These are phyloP conservation scores for Sinopyrophorus schimmeli DNA, from an alignment of 2,888 invertebrate genomes.

Conservation along the genomic window DNA sequence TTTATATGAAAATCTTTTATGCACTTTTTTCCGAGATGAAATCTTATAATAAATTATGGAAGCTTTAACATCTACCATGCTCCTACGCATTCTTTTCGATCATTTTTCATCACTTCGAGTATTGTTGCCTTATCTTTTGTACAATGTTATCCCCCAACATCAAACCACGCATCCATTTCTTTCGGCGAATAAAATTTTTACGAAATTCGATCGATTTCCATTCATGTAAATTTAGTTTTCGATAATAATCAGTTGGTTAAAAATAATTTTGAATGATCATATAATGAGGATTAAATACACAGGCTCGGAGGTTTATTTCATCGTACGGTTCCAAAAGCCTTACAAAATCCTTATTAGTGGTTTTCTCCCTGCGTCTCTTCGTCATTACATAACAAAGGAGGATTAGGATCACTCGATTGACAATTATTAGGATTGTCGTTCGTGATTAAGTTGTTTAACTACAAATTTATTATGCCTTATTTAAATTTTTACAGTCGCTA, in stretches of 20 bases:
- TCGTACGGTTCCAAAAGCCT: constrained; percentile 1
- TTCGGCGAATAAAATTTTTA: no score
- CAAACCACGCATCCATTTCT: constrained; percentile 11
- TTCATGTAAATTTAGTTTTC: no score
- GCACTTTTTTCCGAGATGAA: no score
- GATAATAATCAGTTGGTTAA: no score
- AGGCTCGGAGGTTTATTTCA: no score
- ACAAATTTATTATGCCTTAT: no score
- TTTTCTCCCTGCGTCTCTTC: constrained; percentile 1
- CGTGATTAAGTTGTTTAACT: no score
- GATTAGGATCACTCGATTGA: constrained; percentile 7
- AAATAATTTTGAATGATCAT: no score
- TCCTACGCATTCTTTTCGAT: constrained; percentile 11
- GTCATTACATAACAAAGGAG: constrained; percentile 7
- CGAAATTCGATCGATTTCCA: no score
- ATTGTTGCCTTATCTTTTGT: constrained; percentile 7
- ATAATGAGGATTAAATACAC: no score
- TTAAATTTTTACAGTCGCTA: no score
- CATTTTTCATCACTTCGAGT: constrained; percentile 10
- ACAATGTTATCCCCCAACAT: constrained; percentile 12
- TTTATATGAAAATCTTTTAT: no score
- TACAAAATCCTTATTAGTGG: constrained; percentile 9
- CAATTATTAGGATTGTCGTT: constrained; percentile 4
- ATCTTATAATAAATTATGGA: constrained; percentile 11
- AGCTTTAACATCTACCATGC: constrained; percentile 1